These are phyloP conservation scores for Platichthys stellatus DNA, from an alignment of 2,113 vertebrate genomes.

Conservation along the genomic window DNA sequence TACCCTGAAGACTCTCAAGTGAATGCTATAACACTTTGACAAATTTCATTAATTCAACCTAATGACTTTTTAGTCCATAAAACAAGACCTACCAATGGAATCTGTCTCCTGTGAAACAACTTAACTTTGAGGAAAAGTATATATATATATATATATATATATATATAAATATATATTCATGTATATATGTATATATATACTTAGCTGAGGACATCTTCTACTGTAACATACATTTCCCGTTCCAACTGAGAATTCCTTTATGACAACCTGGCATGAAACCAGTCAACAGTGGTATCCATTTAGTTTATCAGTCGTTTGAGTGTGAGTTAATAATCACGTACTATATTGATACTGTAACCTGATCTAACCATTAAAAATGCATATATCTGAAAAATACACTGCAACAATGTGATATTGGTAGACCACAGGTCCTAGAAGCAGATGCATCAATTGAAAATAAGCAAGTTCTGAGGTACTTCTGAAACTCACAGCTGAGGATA, in stretches of 20 bases:
- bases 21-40: not conserved
- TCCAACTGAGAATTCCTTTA: slow-evolving; percentile 36
- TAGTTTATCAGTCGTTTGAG: slow-evolving; percentile 39
- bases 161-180: not conserved
- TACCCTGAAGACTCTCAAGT: slow-evolving; percentile 3
- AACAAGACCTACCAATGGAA: slow-evolving; percentile 39
- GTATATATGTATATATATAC: not conserved
- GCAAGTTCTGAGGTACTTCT: slow-evolving; percentile 77
- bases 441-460: slow-evolving; percentile 67
- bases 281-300: slow-evolving; percentile 58
- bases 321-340: slow-evolving; percentile 39
- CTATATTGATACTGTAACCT: slow-evolving; percentile 55
- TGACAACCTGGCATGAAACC: slow-evolving; percentile 45
- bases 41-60: slow-evolving; percentile 1
- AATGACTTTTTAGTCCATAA: slow-evolving; percentile 3
- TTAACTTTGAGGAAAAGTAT: not conserved
- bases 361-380: slow-evolving; percentile 71
- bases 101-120: slow-evolving; percentile 33
- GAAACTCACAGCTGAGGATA: slow-evolving; percentile 75
- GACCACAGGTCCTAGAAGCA: slow-evolving; percentile 67
- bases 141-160: not conserved
- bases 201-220: slow-evolving; percentile 53
- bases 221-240: slow-evolving; percentile 10
- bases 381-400: slow-evolving; percentile 71
- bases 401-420: slow-evolving; percentile 52